Base-by-base conservation (phyloP, 1,140 invertebrate species). In the Pseudomyrmex cubaensis region DNA sequence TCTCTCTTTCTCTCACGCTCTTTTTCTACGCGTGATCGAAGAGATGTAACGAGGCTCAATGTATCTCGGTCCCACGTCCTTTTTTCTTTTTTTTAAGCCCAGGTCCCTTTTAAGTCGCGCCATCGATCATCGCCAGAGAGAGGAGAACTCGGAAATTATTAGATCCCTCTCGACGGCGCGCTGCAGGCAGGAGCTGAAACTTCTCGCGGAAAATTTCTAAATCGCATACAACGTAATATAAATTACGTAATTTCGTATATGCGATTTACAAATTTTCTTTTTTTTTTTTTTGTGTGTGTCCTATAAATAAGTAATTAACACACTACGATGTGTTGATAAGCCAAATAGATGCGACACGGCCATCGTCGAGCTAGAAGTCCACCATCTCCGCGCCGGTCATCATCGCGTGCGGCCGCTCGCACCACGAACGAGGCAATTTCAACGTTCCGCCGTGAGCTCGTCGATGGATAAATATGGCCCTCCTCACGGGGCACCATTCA, bases 401-500 rank as follows among this genome's bases (percentile, higher is more conserved):
- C 54, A 35, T 80, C 67, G 25, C 61, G 48, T 59, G 57, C 63
- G 56, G 20, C 17, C 66, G 46, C 48, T 59, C 56, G 35, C 22
- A 59, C 25, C 22, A 48, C 46, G 75, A 77, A 74, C 56, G 61
- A 54, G 72, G 66, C 85, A 88, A 84, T 88, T 88, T 88, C 25
- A 82, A 25, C 69, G 63, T 88, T 85, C 82, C 74, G 72, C 52
- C 54, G 56, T 80, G 75, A 69, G 69, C 15, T 64, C 70, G 73
- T 83, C 80, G 74, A 64, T 77, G 80, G 69, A 82, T 78, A 78
- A 78, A 78, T 78, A 78, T 78, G 64, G 66, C 64, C 52, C 52
- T 54, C 52, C 52, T 78, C 15, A 57, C 57, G 64, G 64, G 75
- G 64, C 76, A 78, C 76, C 76, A 78, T 70, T 78, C 35, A 78